Base-by-base conservation (phyloP, 2,113 vertebrate species). In the Empidonax traillii region DNA sequence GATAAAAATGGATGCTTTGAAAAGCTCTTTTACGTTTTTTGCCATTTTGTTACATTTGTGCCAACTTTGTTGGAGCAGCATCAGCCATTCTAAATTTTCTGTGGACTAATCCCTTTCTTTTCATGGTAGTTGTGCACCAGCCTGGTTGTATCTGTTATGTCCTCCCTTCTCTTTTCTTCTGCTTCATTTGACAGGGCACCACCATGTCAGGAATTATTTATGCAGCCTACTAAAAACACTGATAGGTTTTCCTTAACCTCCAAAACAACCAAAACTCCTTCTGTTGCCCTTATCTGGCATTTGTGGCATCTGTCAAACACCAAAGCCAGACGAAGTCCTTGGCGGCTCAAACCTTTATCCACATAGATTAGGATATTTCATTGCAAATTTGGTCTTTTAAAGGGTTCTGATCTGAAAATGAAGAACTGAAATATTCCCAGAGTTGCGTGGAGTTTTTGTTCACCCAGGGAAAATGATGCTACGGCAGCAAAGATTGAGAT, bases 391-490 rank as follows among this genome's bases (percentile, higher is more conserved):
- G 16, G 12, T 39, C 15, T 35, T 85, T 76, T 33, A 69, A 65
- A 78, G 37, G 55, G 11, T 33, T 3, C 3, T 1, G 3, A 24
- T 59, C 31, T 6, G 27, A 49, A 86, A 80, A 83, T 12, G 4
- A 56, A n/a, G 33, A 66, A 13, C 7, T 58, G 19, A 72, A 74
- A 18, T 44, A 33, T 75, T 80, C 59, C 20, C 23, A 47, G 61
- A 82, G 3, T 23, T 44, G 5, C 0, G 4, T 25, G 16, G 37
- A 61, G 44, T 20, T 59, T 10, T 6, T 33, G 8, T 47, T n/a
- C 3, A 1, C 33, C 12, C 1, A 0, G 33, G 27, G 7, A 65
- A 21, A 84, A 31, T 0, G 2, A 35, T 1, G 1, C 4, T 73
- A 10, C 0, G 1, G 35, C 16, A 63, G 20, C 14, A 63, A 69